Conservation (phyloP, 2,888 invertebrate genomes). For the Tribolium freemani region DNA sequence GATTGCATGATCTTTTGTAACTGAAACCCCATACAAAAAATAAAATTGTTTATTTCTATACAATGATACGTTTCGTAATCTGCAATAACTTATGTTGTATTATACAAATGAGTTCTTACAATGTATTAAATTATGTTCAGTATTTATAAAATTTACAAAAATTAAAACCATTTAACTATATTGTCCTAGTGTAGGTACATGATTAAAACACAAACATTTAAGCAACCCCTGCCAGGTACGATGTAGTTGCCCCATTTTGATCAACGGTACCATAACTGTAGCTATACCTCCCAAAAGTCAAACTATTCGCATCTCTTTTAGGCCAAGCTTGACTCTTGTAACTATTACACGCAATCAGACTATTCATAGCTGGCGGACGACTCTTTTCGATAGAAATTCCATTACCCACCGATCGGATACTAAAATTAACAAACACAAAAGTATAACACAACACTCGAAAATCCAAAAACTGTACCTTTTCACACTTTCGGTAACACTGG, state of each 20-base stretch:
- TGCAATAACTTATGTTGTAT: not conserved
- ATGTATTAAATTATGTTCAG: not conserved
- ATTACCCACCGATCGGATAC: conserved; percentile 67
- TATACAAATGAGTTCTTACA: not conserved
- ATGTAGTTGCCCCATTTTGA: conserved; percentile 41
- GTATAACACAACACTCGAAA: not conserved
- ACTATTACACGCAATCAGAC: conserved; percentile 82
- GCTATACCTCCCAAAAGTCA: conserved; percentile 69
- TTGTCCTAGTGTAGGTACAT: not conserved
- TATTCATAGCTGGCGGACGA: conserved; percentile 81
- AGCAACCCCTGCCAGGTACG: conserved; percentile 60
- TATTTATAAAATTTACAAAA: conserved; percentile 1
- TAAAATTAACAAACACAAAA: conserved; percentile 50
- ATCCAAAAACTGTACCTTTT: conserved; percentile 57
- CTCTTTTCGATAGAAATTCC: conserved; percentile 76
- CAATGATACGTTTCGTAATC: not conserved
- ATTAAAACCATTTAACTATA: conserved; percentile 5
- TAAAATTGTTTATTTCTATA: not conserved
- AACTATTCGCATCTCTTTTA: conserved; percentile 59
- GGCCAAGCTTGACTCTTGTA: conserved; percentile 78
- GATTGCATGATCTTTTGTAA: too few relatives aligned
- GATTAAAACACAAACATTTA: conserved; percentile 33
- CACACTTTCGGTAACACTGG: conserved; percentile 62
- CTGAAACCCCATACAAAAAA: not conserved
- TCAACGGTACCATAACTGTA: conserved; percentile 72